Conservation (phyloP, 2,113 vertebrate genomes). For the Bos javanicus region DNA sequence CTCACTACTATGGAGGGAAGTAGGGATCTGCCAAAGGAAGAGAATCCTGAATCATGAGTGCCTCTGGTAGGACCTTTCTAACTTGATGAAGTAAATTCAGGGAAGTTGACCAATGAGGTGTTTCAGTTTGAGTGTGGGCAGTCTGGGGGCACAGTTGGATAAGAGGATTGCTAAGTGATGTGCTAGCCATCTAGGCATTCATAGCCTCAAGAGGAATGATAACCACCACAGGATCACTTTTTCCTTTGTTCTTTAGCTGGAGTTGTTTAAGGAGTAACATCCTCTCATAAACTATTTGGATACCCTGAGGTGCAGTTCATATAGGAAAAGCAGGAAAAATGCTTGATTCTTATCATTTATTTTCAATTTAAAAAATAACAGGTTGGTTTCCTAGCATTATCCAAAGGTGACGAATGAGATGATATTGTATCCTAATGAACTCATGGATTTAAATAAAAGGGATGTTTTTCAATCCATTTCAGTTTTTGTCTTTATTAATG, state of each 20-base stretch:
- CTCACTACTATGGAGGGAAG: background rate
- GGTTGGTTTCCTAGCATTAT: background rate
- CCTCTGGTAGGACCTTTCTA: background rate
- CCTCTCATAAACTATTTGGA: background rate
- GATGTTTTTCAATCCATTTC: background rate
- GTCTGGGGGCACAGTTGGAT: background rate
- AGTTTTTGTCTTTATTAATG: background rate
- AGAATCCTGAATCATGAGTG: background rate
- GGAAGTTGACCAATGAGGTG: background rate
- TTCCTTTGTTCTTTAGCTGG: background rate
- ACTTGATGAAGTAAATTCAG: background rate
- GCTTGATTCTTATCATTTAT: constrained; percentile 15
- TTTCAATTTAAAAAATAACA: constrained; percentile 29
- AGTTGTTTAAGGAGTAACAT: background rate
- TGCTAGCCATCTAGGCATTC: background rate
- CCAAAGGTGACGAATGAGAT: background rate
- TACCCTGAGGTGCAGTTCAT: background rate
- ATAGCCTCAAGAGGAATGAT: background rate
- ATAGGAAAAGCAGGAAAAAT: background rate
- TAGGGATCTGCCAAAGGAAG: background rate
- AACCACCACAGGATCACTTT: background rate
- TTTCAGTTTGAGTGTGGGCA: background rate
- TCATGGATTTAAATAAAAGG: background rate
- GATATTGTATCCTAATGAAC: background rate
- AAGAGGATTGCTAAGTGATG: background rate